phyloP scores from a whole-genome alignment of 2,888 invertebrate genomes.

The Lithophane ornitopus region DNA sequence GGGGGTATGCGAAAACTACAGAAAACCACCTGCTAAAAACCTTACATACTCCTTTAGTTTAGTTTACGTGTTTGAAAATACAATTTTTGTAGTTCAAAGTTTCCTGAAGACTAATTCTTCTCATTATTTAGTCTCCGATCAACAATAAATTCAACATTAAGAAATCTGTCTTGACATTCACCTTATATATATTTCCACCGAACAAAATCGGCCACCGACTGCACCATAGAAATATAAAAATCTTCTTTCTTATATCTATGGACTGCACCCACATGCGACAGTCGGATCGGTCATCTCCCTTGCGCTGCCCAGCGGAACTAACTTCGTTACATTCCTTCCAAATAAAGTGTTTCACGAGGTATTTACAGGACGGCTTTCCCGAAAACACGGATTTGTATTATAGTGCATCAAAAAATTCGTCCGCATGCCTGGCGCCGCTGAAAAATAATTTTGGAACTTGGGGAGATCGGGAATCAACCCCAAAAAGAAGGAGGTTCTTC shows the following conservation, averaged over 20 bases:
- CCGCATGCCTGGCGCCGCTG: too few species aligned
- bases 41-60: too few species aligned
- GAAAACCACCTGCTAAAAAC: too few species aligned
- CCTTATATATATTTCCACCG: neutral
- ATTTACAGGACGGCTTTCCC: neutral
- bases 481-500: too few species aligned
- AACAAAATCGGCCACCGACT: neutral
- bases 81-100: neutral
- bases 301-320: conserved; percentile 15
- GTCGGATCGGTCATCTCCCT: conserved; percentile 7
- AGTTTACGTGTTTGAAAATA: neutral
- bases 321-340: conserved; percentile 37
- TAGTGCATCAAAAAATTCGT: too few species aligned
- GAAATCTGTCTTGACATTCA: neutral
- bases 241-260: too few species aligned
- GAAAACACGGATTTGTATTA: neutral
- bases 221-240: too few species aligned
- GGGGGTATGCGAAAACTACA: too few species aligned
- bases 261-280: too few species aligned
- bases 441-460: too few species aligned
- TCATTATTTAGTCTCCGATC: neutral
- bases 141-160: neutral
- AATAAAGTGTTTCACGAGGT: conserved; percentile 5
- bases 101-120: neutral
- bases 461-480: too few species aligned